Evolutionary conservation across 2,113 vertebrate genomes (phyloP), one percentile per base, ranked within the genome.

Genomic region (Embiotoca jacksoni): DNA sequence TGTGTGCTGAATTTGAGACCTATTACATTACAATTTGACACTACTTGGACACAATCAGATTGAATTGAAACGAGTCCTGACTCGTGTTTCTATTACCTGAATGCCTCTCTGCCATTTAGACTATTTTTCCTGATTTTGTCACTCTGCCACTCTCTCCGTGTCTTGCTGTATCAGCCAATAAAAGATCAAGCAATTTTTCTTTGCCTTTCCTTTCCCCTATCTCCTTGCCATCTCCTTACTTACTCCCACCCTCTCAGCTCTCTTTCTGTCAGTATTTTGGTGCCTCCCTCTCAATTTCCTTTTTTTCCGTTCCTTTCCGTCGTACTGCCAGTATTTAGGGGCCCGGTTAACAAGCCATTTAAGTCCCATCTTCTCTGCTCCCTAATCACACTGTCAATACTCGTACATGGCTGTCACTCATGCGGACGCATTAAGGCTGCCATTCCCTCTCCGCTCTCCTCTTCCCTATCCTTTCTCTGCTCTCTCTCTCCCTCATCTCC

Each of bases 341-440:
- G 16, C 75, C 71, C 15, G 65, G 84, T 82, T 88, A 89, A 87
- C 82, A 81, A 84, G 82, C 78, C 76, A 88, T 91, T 90, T 85
- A 90, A 81, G 79, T 57, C 55, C 79, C 85, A 71, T 91, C 76
- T 80, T 87, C 74, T 82, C 70, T 62, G 63, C 86, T 83, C 79
- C 81, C 59, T 83, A 87, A 87, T 89, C 86, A 89, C 81, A 81
- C 83, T 83, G 89, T 81, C 72, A 88, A 87, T 85, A 90, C 88
- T 84, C 72, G 86, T 69, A 58, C 72, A 73, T 72, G 73, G 81
- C 79, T 91, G 89, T 87, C 84, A 92, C 71, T 91, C 88, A 90
- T 1, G 56, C 73, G 65, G 82, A 80, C 74, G 68, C 81, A 86
- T 89, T 81, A 88, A 31, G 54, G 58, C 80, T 78, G 70, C 78